Base-by-base conservation (phyloP, 2,888 invertebrate genomes). In the Prosopocoilus inquinatus region DNA sequence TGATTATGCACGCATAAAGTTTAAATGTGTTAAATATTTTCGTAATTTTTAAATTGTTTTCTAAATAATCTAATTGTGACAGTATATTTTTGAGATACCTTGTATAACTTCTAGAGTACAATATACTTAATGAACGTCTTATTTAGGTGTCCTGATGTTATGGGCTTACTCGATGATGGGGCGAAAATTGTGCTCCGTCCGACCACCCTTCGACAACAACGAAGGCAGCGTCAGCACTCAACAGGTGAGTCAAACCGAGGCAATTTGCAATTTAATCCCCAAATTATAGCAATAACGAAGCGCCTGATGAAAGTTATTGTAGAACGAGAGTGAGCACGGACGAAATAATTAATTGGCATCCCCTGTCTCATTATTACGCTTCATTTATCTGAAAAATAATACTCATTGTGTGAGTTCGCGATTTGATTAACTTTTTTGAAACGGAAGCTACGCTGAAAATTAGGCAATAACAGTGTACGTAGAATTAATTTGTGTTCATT, bases 91-190 rank as follows among this genome's bases (percentile, higher is more conserved):
- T n/a, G n/a, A n/a, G n/a, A n/a, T n/a, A n/a, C n/a, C n/a, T n/a
- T n/a, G 2, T 28, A 28, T 28, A 28, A 28, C 20, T 28, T 28
- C 4, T 4, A 20, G 20, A 28, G 7, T 28, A 28, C 4, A 28
- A 28, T 28, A 28, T 28, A n/a, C n/a, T n/a, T n/a, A 5, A 28
- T 28, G 2, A 28, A 28, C 8, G 35, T 55, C 48, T 57, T 58
- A 60, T 80, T 1, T 78, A 86, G 87, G 86, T n/a, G 78, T 81
- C 57, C 81, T 86, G 50, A 85, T 87, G 64, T 80, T 85, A 53
- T 78, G 84, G 68, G 83, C 85, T 9, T 89, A 89, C 69, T 82
- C 83, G 0, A 81, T 84, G 69, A 89, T 89, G 88, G 88, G 88
- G 0, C 78, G 83, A 8, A 85, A 84, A 11, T 76, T 89, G 38